Conservation (phyloP, 2,888 invertebrate genomes). For the Hoplodrina blanda region DNA sequence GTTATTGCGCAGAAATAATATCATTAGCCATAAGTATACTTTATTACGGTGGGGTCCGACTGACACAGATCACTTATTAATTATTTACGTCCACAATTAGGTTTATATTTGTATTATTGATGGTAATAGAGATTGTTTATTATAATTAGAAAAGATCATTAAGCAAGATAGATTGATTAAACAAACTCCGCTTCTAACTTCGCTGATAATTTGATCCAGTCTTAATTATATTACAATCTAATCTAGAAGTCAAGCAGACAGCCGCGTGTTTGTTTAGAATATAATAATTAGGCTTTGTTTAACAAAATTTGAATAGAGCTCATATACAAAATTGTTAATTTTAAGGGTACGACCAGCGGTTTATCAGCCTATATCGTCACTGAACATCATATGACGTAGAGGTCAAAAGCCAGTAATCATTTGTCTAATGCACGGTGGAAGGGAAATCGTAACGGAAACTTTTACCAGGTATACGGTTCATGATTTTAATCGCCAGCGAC, state of each 20-base stretch:
- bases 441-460: too few species aligned
- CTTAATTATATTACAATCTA: not conserved
- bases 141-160: not conserved
- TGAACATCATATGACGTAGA: not conserved
- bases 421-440: too few species aligned
- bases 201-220: not conserved
- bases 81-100: constrained; percentile 4
- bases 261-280: not conserved
- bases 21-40: constrained; percentile 16
- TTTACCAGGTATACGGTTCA: too few species aligned
- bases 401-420: too few species aligned
- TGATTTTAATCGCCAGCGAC: too few species aligned
- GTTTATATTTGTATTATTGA: constrained; percentile 1
- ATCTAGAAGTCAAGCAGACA: not conserved
- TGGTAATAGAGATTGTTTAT: not conserved
- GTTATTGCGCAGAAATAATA: constrained; percentile 29
- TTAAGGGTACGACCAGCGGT: not conserved
- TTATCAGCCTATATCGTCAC: not conserved
- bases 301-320: not conserved
- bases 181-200: not conserved
- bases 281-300: not conserved
- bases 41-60: constrained; percentile 9
- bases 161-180: not conserved
- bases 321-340: not conserved
- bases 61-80: constrained; percentile 4